Percentiles rank a stretch among this genome's conserved stretches.
These are phyloP conservation scores for Dasypolia templi DNA, from an alignment of 2,888 invertebrate genomes.

Conservation along the genomic window DNA sequence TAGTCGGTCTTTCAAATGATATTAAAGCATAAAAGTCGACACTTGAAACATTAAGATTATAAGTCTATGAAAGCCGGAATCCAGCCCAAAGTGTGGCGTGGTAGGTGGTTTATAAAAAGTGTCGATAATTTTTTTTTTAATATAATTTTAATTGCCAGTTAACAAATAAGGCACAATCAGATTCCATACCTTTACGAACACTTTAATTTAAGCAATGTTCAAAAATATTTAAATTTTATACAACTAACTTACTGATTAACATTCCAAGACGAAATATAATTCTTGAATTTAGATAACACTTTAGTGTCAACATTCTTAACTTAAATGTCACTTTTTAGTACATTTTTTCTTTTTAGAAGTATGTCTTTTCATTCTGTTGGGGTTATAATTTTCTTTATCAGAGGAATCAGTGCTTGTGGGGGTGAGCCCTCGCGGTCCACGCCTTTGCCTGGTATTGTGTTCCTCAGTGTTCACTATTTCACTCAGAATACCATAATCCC, in stretches of 20 bases:
- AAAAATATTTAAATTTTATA: constrained; percentile 9
- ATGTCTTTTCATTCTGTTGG: constrained; percentile 77
- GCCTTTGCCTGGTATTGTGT: constrained; percentile 67
- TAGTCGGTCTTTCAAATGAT: no score
- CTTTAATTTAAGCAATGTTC: constrained; percentile 24
- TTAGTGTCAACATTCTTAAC: background rate
- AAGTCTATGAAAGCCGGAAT: no score
- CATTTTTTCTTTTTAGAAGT: constrained; percentile 68
- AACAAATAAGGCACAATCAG: constrained; percentile 27
- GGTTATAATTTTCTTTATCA: constrained; percentile 86
- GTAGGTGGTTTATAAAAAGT: background rate
- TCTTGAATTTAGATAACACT: background rate
- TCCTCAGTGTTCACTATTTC: constrained; percentile 70
- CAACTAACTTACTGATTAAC: constrained; percentile 4
- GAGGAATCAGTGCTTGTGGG: constrained; percentile 85
- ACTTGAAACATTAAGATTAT: no score
- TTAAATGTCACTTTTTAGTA: constrained; percentile 66
- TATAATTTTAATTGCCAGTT: constrained; percentile 15
- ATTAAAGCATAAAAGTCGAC: no score
- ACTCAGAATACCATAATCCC: constrained; percentile 75
- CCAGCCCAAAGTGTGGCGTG: no score
- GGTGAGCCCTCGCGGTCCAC: constrained; percentile 75
- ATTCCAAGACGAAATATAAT: constrained; percentile 6
- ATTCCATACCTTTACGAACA: constrained; percentile 3
- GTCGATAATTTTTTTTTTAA: background rate